Conservation (phyloP, 2,888 invertebrate genomes). For the Melangyna quadrimaculata region DNA sequence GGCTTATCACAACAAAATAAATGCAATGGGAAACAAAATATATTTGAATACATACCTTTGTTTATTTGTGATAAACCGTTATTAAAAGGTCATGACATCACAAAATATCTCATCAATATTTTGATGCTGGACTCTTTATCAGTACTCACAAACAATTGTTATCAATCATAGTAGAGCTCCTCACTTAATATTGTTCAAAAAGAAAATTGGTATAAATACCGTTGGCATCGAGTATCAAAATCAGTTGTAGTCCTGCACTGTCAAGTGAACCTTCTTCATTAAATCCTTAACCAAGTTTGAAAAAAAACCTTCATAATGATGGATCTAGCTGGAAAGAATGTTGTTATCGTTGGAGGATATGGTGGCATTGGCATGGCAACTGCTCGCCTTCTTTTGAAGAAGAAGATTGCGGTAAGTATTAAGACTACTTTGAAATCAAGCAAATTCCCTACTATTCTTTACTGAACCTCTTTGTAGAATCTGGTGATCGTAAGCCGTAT, state of each 20-base stretch:
- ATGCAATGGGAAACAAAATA: background rate
- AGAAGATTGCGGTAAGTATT: slow-evolving; percentile 75
- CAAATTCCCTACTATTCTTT: background rate
- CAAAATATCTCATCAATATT: slow-evolving; percentile 30
- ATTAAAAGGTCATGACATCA: slow-evolving; percentile 39
- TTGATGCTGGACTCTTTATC: slow-evolving; percentile 26
- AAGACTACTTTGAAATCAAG: background rate
- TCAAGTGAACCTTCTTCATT: slow-evolving; percentile 60
- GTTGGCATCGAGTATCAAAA: background rate
- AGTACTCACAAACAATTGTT: slow-evolving; percentile 19
- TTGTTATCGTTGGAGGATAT: slow-evolving; percentile 77
- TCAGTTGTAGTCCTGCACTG: slow-evolving; percentile 64
- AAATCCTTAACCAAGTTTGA: slow-evolving; percentile 34
- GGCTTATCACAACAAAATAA: slow-evolving; percentile 20
- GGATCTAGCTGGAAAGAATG: slow-evolving; percentile 77
- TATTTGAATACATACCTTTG: background rate
- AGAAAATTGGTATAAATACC: slow-evolving; percentile 47
- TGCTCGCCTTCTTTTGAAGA: slow-evolving; percentile 76
- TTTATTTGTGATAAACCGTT: slow-evolving; percentile 32
- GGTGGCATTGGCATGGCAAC: slow-evolving; percentile 77
- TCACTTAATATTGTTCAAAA: background rate
- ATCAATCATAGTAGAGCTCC: slow-evolving; percentile 22
- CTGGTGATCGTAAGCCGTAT: slow-evolving; percentile 77
- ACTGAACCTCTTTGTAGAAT: slow-evolving; percentile 73
- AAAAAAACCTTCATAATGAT: slow-evolving; percentile 74